Evolutionary conservation across 1,140 invertebrate genomes (phyloP).

Genomic region (Drosophila virilis): DNA sequence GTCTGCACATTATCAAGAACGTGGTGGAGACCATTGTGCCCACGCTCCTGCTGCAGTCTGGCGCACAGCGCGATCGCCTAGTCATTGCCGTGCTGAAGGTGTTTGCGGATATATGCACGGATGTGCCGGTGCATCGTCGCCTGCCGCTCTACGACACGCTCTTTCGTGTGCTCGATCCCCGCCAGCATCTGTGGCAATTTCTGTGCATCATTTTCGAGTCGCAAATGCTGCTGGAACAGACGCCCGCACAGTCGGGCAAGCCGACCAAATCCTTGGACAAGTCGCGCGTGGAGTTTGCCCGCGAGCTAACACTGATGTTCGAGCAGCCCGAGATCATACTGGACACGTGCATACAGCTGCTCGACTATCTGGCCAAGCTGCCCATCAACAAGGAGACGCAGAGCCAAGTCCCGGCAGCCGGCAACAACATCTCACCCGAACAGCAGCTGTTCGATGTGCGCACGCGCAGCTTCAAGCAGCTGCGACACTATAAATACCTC

Average conservation of each 20-base stretch:
- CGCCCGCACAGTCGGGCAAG: constrained; percentile 9
- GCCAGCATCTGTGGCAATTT: constrained; percentile 91
- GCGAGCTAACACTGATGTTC: constrained; percentile 56
- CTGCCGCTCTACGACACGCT: constrained; percentile 92
- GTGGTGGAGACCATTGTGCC: constrained; percentile 96
- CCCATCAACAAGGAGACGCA: constrained; percentile 34
- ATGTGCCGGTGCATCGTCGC: constrained; percentile 95
- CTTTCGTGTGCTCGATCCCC: constrained; percentile 88
- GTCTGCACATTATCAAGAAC: constrained; percentile 95
- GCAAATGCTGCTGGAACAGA: constrained; percentile 85
- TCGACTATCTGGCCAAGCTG: constrained; percentile 85
- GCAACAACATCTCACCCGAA: constrained; percentile 36
- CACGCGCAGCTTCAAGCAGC: constrained; percentile 88
- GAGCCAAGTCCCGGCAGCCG: constrained; percentile 64
- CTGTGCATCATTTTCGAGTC: constrained; percentile 89
- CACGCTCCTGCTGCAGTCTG: constrained; percentile 87
- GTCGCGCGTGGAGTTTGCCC: constrained; percentile 55
- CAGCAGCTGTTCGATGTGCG: constrained; percentile 89
- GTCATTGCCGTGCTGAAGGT: constrained; percentile 91
- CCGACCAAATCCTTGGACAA: constrained; percentile 76
- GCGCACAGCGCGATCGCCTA: constrained; percentile 53
- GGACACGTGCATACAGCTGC: constrained; percentile 87
- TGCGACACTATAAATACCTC: constrained; percentile 93
- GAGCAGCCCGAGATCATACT: constrained; percentile 86
- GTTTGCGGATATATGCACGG: constrained; percentile 94